Percentiles rank a stretch among this genome's conserved stretches.
phyloP scores from a whole-genome alignment of 1,140 invertebrate species.

The Theocolax elegans region DNA sequence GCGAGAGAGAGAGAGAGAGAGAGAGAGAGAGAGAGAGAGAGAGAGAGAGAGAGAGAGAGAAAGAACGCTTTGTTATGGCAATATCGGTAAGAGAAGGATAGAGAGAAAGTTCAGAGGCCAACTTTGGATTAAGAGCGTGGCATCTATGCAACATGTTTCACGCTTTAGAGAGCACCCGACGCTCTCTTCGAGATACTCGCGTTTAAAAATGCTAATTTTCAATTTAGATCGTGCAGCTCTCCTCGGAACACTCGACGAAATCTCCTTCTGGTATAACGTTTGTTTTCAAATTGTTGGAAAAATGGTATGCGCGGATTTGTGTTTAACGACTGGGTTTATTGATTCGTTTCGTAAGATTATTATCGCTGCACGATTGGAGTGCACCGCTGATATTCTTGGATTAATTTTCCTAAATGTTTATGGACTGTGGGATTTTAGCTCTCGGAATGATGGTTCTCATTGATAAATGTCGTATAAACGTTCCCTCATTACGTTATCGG shows the following conservation, averaged over 20 bases:
- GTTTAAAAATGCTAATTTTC: slow-evolving; percentile 16
- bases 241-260: not conserved
- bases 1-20: not conserved
- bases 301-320: not conserved
- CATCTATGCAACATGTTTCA: no score
- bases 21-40: not conserved
- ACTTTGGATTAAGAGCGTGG: slow-evolving; percentile 17
- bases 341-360: slow-evolving; percentile 27
- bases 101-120: slow-evolving; percentile 8
- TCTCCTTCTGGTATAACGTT: no score
- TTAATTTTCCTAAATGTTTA: not conserved
- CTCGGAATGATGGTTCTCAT: no score
- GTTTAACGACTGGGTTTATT: slow-evolving; percentile 11
- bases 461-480: no score
- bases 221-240: not conserved
- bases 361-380: not conserved
- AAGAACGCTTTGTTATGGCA: slow-evolving; percentile 9
- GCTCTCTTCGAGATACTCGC: no score
- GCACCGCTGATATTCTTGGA: not conserved
- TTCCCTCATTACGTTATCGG: no score
- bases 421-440: no score
- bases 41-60: not conserved
- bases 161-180: no score
- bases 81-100: slow-evolving; percentile 3
- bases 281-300: not conserved